A percentile compares a stretch with the other conserved stretches of the same genome.
Evolutionary conservation across 1,140 invertebrate species (phyloP).

Genomic region (Brachionus plicatilis): DNA sequence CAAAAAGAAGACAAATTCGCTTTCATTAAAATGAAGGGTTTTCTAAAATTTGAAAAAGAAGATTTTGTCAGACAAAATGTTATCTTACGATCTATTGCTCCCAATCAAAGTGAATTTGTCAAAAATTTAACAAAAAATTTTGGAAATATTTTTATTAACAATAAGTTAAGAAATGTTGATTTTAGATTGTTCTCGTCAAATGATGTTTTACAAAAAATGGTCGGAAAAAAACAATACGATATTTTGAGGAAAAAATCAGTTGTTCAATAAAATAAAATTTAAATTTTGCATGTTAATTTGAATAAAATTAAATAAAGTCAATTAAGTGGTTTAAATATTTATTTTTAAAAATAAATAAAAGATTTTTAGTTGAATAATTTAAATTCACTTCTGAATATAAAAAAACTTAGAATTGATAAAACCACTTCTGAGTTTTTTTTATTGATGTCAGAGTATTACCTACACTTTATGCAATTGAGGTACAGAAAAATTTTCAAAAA

Average conservation of each 20-base stretch:
- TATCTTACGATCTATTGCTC: not conserved
- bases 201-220: not conserved
- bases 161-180: not conserved
- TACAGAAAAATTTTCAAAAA: no score
- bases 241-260: not conserved
- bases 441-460: no score
- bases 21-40: slow-evolving; percentile 18
- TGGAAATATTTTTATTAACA: slow-evolving; percentile 5
- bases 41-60: slow-evolving; percentile 23
- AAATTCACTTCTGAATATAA: no score
- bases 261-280: not conserved
- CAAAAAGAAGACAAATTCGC: slow-evolving; percentile 31
- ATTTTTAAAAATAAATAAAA: no score
- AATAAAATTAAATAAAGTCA: no score
- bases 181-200: slow-evolving; percentile 3
- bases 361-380: no score
- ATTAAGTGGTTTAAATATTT: no score
- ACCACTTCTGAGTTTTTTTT: no score
- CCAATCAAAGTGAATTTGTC: not conserved
- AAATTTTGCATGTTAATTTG: no score
- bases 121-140: slow-evolving; percentile 34
- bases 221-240: not conserved
- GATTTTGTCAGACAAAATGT: slow-evolving; percentile 25
- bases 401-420: no score
- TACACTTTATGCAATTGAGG: no score